Evolutionary conservation across 2,888 invertebrate species (phyloP).

Genomic region (Allygus modestus): DNA sequence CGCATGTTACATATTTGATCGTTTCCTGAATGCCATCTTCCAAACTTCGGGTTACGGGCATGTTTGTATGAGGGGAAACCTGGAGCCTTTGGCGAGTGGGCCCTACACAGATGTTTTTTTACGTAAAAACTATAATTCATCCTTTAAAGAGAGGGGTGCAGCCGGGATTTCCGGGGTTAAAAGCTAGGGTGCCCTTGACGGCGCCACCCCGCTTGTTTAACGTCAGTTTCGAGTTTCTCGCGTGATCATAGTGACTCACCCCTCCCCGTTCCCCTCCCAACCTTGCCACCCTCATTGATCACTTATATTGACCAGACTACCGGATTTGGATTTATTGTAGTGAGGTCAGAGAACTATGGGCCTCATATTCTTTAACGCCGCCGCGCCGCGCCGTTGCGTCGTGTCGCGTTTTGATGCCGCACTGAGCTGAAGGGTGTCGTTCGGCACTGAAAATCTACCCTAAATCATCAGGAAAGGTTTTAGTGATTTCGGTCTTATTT

Average conservation of each 20-base stretch:
- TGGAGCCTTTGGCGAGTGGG: no score
- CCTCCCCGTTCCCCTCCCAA: not conserved
- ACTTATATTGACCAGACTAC: slow-evolving; percentile 12
- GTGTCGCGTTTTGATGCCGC: not conserved
- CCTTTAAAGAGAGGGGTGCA: slow-evolving; percentile 13
- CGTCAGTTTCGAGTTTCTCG: slow-evolving; percentile 35
- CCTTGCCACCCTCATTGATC: not conserved
- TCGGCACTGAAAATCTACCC: no score
- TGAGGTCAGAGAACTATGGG: slow-evolving; percentile 26
- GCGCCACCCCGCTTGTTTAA: slow-evolving; percentile 24
- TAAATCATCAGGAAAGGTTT: no score
- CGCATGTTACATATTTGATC: no score
- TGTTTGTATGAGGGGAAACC: no score
- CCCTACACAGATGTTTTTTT: no score
- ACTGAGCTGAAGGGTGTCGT: not conserved
- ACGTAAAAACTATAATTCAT: not conserved
- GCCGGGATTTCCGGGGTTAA: slow-evolving; percentile 25
- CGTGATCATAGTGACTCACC: slow-evolving; percentile 35
- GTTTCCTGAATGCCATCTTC: no score
- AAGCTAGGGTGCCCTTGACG: not conserved
- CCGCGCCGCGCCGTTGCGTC: not conserved
- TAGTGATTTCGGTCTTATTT: not conserved
- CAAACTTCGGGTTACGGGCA: no score
- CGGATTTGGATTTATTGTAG: slow-evolving; percentile 33
- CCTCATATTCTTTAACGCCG: slow-evolving; percentile 1